Conservation (phyloP, 2,113 vertebrate species). For the Cyanoderma ruficeps region DNA sequence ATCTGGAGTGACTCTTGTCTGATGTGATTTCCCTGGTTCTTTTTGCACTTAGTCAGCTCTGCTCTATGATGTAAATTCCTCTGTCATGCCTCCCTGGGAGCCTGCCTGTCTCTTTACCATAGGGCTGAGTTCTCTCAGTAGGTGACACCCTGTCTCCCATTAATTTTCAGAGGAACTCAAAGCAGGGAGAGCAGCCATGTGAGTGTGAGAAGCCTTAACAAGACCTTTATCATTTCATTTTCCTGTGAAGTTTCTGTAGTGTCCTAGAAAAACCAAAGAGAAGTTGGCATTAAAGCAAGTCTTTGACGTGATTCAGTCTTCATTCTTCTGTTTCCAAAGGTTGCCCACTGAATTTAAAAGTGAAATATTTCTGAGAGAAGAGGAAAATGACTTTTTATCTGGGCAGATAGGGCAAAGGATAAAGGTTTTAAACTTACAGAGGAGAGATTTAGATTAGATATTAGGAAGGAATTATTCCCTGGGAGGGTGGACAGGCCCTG, state of each 20-base stretch:
- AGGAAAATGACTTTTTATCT: background rate
- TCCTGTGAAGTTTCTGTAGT: background rate
- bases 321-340: background rate
- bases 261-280: background rate
- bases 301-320: background rate
- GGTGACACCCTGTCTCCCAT: background rate
- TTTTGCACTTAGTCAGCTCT: background rate
- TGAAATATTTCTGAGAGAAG: background rate
- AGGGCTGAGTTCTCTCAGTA: background rate
- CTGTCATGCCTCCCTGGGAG: background rate
- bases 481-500: accelerated
- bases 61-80: background rate
- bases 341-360: background rate
- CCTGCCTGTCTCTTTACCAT: background rate
- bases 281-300: background rate
- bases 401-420: background rate
- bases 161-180: background rate
- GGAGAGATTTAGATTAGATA: background rate
- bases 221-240: background rate
- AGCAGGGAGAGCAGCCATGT: background rate
- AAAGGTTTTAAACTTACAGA: background rate
- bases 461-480: background rate
- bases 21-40: background rate
- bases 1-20: background rate
- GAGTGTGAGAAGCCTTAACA: background rate